phyloP scores from a whole-genome alignment of 2,113 vertebrate species.

The Hiodon tergisus region DNA sequence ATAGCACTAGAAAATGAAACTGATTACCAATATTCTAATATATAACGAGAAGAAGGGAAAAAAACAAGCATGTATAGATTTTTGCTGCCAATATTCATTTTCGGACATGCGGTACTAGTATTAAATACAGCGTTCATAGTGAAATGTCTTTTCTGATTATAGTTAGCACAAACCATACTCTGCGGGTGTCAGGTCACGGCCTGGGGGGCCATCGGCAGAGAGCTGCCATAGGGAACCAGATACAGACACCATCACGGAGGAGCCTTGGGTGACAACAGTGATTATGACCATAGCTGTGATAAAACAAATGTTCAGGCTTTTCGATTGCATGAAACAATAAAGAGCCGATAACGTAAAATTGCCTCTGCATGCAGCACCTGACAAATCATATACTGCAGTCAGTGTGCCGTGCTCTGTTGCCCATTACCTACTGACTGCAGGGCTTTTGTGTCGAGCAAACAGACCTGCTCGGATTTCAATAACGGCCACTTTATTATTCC shows the following conservation, averaged over 20 bases:
- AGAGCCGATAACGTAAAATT: background rate
- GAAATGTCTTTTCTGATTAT: background rate
- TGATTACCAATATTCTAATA: background rate
- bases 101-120: background rate
- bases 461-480: too few species aligned
- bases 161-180: conserved; percentile 41
- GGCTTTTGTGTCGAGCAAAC: too few species aligned
- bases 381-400: too few species aligned
- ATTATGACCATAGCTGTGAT: background rate
- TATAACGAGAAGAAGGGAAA: background rate
- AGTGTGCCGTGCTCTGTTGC: too few species aligned
- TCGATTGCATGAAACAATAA: background rate
- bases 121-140: background rate
- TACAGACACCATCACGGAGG: background rate
- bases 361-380: background rate
- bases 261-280: background rate
- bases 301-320: background rate
- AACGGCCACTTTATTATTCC: too few species aligned
- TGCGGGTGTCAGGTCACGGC: conserved; percentile 33
- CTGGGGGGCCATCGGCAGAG: conserved; percentile 24
- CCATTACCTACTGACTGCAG: too few species aligned
- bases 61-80: background rate
- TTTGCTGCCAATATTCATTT: too few species aligned
- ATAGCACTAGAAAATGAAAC: too few species aligned
- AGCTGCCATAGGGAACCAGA: background rate